Percentiles rank a stretch among this genome's conserved stretches.
These are phyloP conservation scores for Callipepla californica DNA, from an alignment of 2,113 vertebrate genomes.

Conservation along the genomic window DNA sequence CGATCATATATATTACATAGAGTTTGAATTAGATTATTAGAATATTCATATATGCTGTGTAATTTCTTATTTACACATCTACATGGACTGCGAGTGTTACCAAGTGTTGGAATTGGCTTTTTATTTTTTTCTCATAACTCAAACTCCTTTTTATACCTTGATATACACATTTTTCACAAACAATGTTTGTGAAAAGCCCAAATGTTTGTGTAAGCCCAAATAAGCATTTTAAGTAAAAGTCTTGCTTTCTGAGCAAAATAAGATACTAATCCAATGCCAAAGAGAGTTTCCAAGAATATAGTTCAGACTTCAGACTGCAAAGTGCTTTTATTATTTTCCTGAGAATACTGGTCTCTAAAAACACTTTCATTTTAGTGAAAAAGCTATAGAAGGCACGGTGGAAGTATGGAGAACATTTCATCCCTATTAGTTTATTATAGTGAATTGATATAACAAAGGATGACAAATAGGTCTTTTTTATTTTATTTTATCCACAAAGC, in stretches of 20 bases:
- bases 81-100: background rate
- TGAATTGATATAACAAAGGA: constrained; percentile 69
- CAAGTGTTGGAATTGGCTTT: background rate
- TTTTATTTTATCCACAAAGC: background rate
- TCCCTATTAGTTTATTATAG: constrained; percentile 68
- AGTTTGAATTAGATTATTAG: constrained; percentile 33
- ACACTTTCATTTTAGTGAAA: background rate
- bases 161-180: background rate
- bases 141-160: background rate
- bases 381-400: background rate
- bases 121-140: background rate
- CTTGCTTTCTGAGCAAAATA: constrained; percentile 75
- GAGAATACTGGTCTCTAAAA: constrained; percentile 6
- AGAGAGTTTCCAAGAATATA: constrained; percentile 53
- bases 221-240: constrained; percentile 61
- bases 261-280: constrained; percentile 67
- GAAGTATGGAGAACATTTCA: constrained; percentile 45
- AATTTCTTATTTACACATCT: constrained; percentile 12
- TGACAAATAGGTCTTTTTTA: constrained; percentile 68
- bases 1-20: constrained; percentile 23
- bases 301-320: constrained; percentile 57
- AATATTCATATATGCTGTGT: background rate
- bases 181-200: background rate
- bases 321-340: constrained; percentile 59
- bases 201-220: constrained; percentile 3